phyloP scores from a whole-genome alignment of 92 coral and sea anemone genomes.

The Epizoanthus illoricatus region DNA sequence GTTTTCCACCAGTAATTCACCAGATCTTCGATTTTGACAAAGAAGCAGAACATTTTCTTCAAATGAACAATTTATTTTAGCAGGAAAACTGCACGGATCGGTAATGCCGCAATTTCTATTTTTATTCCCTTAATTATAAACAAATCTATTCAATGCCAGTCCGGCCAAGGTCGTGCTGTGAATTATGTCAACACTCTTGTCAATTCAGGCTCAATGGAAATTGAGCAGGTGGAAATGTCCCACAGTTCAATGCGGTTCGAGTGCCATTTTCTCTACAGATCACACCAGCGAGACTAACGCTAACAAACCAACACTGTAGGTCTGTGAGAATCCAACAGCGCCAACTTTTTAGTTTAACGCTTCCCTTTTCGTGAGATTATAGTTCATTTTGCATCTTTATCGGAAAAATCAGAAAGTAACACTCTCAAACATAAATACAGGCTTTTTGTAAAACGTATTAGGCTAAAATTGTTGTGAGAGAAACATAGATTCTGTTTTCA shows the following conservation, averaged over 20 bases:
- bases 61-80: background rate
- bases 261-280: no score
- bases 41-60: background rate
- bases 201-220: background rate
- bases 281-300: no score
- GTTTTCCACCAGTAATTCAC: background rate
- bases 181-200: background rate
- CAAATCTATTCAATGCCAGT: background rate
- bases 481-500: no score
- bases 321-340: no score
- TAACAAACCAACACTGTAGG: no score
- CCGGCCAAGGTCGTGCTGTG: conserved; percentile 20
- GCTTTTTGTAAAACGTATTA: no score
- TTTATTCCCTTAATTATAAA: conserved; percentile 14
- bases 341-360: no score
- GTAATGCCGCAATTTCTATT: conserved; percentile 7
- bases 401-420: no score
- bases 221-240: conserved; percentile 13
- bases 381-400: no score
- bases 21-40: background rate
- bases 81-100: conserved; percentile 1
- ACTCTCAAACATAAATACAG: no score
- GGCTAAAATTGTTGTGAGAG: no score
- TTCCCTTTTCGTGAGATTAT: no score
- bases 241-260: background rate